These are phyloP conservation scores for Carlito syrichta DNA, from an alignment of 2,113 vertebrate genomes.

Conservation along the genomic window DNA sequence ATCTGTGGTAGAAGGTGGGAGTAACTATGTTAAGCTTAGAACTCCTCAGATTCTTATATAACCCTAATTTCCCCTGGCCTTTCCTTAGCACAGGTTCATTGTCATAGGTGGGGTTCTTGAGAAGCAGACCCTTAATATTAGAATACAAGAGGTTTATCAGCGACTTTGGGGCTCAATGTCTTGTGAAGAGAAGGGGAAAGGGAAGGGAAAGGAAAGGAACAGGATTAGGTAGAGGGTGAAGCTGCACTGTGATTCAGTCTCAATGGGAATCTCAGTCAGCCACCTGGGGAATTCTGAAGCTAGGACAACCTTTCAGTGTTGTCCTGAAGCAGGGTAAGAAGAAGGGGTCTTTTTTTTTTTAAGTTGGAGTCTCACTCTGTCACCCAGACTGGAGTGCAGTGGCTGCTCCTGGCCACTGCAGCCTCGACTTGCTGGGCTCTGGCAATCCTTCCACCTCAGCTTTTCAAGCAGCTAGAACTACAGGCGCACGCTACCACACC, in stretches of 20 bases:
- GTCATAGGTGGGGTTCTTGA: not conserved
- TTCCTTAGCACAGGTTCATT: not conserved
- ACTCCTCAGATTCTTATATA: not conserved
- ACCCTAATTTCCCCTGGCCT: not conserved
- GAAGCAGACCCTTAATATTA: not conserved
- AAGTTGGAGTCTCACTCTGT: no score
- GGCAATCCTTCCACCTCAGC: no score
- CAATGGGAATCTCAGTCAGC: not conserved
- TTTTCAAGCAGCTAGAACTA: no score
- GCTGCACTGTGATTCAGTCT: not conserved
- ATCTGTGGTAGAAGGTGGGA: not conserved
- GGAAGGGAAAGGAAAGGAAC: not conserved
- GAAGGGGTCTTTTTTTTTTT: no score
- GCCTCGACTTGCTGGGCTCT: no score
- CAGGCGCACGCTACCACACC: no score
- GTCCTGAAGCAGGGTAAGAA: not conserved
- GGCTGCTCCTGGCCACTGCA: no score
- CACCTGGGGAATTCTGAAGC: not conserved
- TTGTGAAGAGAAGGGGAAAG: not conserved
- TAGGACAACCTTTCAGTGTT: not conserved
- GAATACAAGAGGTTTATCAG: not conserved
- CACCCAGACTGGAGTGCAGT: no score
- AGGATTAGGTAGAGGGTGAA: not conserved
- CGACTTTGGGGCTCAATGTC: not conserved
- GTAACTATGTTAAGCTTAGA: not conserved